Evolutionary conservation across 92 coral and sea anemone species (phyloP).

Genomic region (Virgularia gustaviana): DNA sequence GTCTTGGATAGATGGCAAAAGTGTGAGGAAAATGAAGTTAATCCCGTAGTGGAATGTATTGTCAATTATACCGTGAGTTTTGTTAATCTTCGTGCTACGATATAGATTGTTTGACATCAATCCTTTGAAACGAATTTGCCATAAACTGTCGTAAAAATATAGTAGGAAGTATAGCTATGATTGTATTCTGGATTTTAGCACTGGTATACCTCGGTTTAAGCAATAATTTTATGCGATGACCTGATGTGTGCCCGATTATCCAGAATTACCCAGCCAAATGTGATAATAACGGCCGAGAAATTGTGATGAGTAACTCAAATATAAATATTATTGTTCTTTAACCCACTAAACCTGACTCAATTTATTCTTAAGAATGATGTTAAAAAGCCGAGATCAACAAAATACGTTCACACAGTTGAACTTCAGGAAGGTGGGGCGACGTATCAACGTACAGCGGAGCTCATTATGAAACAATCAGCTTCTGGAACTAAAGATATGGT

Average conservation of each 20-base stretch:
- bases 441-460: constrained; percentile 55
- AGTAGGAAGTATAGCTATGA: no score
- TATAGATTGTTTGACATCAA: neutral
- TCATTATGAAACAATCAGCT: constrained; percentile 65
- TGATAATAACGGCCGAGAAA: no score
- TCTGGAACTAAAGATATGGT: neutral
- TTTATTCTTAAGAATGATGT: constrained; percentile 46
- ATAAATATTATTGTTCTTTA: no score
- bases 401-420: constrained; percentile 58
- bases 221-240: no score
- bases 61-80: constrained; percentile 63
- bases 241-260: no score
- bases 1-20: constrained; percentile 73
- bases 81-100: neutral
- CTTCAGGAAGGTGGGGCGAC: constrained; percentile 66
- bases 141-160: no score
- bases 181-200: no score
- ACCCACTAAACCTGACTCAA: no score
- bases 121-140: neutral
- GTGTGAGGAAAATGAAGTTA: constrained; percentile 37
- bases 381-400: constrained; percentile 67
- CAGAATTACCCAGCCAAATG: no score
- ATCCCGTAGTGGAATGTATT: constrained; percentile 60
- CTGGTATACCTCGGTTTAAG: no score
- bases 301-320: no score